phyloP scores from a whole-genome alignment of 2,113 vertebrate genomes.

The Notechis scutatus region DNA sequence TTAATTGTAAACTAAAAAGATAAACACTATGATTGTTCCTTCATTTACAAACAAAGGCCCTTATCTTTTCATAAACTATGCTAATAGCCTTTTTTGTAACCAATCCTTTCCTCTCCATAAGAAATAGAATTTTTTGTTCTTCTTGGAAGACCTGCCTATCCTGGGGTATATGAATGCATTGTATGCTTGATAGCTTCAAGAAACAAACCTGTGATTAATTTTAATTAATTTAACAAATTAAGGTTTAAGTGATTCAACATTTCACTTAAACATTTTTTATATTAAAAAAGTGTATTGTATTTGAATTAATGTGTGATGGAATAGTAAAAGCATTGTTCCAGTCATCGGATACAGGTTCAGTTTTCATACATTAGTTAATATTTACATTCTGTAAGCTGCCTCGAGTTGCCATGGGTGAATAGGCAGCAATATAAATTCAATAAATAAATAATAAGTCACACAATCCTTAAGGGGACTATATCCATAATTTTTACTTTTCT shows the following conservation, averaged over 20 bases:
- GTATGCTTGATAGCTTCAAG: not conserved
- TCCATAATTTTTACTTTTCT: not conserved
- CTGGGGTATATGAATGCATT: not conserved
- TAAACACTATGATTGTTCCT: not conserved
- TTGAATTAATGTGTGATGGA: not conserved
- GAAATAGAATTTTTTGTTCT: not conserved
- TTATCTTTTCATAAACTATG: not conserved
- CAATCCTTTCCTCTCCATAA: not conserved
- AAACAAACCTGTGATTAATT: not conserved
- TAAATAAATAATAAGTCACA: not conserved
- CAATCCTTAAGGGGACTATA: not conserved
- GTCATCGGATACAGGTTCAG: not conserved
- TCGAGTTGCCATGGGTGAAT: too few species aligned
- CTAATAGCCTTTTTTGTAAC: not conserved
- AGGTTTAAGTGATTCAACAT: not conserved
- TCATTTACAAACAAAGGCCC: not conserved
- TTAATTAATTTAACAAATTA: not conserved
- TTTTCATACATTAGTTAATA: not conserved
- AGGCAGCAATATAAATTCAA: too few species aligned
- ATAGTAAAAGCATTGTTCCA: not conserved
- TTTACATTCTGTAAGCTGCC: too few species aligned
- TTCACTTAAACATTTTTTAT: not conserved
- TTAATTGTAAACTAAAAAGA: conserved; percentile 26
- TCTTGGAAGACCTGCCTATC: not conserved
- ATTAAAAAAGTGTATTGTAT: not conserved